Percentiles rank a stretch among this genome's conserved stretches.
Evolutionary conservation across 2,797 vertebrate genomes (phyloP).

Genomic region (Coracias cyanogaster): DNA sequence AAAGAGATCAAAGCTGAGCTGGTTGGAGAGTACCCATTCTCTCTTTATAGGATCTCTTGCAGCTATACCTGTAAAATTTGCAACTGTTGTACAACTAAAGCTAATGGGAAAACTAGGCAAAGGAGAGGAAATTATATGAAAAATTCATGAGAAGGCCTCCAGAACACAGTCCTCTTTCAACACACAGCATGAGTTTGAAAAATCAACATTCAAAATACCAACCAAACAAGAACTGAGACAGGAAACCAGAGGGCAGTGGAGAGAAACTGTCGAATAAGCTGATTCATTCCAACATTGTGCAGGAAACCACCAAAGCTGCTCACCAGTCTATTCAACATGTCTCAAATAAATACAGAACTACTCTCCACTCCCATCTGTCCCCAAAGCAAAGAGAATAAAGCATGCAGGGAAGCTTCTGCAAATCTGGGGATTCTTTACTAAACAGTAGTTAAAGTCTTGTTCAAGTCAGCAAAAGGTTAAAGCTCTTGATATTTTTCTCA

Average conservation of each 20-base stretch:
- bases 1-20: neutral
- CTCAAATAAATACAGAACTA: neutral
- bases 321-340: neutral
- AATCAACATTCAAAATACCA: neutral
- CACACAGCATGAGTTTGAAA: neutral
- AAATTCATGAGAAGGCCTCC: neutral
- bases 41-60: neutral
- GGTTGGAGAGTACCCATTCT: neutral
- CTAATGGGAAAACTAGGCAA: neutral
- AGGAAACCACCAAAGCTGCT: neutral
- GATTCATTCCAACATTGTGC: neutral
- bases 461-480: neutral
- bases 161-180: neutral
- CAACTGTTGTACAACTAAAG: neutral
- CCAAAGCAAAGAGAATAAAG: neutral
- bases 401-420: neutral
- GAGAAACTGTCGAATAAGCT: neutral
- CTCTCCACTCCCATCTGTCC: neutral
- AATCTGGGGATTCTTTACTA: neutral
- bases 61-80: neutral
- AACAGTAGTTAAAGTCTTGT: neutral
- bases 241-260: conserved; percentile 10
- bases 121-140: neutral
- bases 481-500: neutral
- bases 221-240: neutral